Evolutionary conservation across 2,113 vertebrate genomes (phyloP).

Genomic region (Erythrocercus mccallii): DNA sequence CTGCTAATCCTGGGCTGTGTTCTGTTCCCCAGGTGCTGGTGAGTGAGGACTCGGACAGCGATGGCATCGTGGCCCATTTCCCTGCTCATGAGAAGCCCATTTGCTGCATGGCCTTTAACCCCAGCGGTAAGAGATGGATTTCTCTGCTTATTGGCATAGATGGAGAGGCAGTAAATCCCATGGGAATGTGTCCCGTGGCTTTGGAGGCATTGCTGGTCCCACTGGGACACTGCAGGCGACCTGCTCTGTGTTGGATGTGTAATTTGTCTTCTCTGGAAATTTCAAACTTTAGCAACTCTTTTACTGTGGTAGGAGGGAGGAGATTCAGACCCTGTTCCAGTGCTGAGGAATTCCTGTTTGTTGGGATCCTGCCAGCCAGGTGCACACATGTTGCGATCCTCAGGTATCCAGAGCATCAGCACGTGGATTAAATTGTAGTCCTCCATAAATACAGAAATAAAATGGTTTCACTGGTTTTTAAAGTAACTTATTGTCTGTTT

Average conservation of each 20-base stretch:
- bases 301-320: accelerated
- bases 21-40: conserved; percentile 84
- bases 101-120: conserved; percentile 98
- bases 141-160: neutral
- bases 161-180: neutral
- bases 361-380: neutral
- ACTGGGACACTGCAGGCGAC: accelerated
- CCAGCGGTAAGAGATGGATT: conserved; percentile 87
- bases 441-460: neutral
- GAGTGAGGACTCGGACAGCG: conserved; percentile 93
- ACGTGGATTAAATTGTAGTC: neutral
- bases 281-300: neutral
- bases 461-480: neutral
- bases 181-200: neutral
- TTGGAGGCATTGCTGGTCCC: neutral
- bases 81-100: conserved; percentile 98
- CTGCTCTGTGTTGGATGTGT: neutral
- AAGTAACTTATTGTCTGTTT: neutral
- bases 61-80: conserved; percentile 97
- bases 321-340: neutral
- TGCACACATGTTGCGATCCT: neutral
- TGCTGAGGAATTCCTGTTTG: neutral
- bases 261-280: neutral
- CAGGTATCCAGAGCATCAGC: neutral
- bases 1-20: neutral